phyloP scores from a whole-genome alignment of 2,113 vertebrate genomes.

The Candoia aspera region DNA sequence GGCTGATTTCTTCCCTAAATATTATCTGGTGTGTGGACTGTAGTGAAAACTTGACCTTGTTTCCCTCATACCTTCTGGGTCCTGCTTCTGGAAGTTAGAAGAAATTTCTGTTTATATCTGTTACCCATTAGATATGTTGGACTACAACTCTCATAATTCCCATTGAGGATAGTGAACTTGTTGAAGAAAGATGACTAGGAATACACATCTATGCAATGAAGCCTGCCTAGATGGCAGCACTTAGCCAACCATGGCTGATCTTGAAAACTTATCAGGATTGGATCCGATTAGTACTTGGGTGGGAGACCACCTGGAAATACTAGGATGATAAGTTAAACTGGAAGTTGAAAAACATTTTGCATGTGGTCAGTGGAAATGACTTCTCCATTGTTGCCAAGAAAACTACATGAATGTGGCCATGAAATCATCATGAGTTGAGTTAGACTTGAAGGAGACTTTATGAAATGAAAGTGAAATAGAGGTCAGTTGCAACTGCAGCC shows the following conservation, averaged over 20 bases:
- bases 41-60: not conserved
- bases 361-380: not conserved
- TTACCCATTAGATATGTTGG: not conserved
- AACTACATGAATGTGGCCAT: not conserved
- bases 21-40: constrained; percentile 25
- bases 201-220: not conserved
- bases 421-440: not conserved
- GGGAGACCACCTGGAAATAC: not conserved
- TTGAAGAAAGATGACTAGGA: not conserved
- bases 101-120: not conserved
- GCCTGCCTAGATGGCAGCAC: not conserved
- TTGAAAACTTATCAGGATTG: not conserved
- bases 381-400: not conserved
- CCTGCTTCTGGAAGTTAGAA: constrained; percentile 12
- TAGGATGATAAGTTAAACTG: not conserved
- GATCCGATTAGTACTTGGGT: not conserved
- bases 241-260: not conserved
- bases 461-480: not conserved
- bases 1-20: not conserved
- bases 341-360: not conserved
- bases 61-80: not conserved
- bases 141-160: not conserved
- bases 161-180: not conserved
- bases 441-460: not conserved
- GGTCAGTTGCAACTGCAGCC: not conserved